A percentile compares a stretch with the other conserved stretches of the same genome.
Evolutionary conservation across 2,113 vertebrate genomes (phyloP).

Genomic region (Balaenoptera acutorostrata): DNA sequence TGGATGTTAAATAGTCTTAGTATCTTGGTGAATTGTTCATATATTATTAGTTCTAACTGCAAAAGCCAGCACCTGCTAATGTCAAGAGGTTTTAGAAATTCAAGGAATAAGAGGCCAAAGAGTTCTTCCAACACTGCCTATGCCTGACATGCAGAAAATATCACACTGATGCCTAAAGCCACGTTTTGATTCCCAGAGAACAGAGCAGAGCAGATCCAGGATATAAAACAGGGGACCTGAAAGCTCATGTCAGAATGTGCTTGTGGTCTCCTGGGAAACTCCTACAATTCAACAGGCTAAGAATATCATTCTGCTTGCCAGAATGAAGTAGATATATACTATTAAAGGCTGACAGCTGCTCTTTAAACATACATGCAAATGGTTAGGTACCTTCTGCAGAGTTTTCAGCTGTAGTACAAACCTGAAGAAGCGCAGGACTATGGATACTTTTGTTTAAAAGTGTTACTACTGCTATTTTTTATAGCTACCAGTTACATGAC

Average conservation of each 20-base stretch:
- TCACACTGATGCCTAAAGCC: slow-evolving; percentile 24
- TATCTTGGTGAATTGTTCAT: background rate
- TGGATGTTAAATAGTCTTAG: background rate
- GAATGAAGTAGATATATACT: background rate
- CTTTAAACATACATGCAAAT: slow-evolving; percentile 50
- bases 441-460: background rate
- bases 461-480: background rate
- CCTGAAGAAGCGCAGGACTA: background rate
- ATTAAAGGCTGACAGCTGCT: slow-evolving; percentile 26
- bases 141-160: slow-evolving; percentile 30
- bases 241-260: slow-evolving; percentile 26
- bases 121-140: background rate
- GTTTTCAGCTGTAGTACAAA: background rate
- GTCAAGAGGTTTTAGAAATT: slow-evolving; percentile 31
- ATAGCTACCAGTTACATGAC: background rate
- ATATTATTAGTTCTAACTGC: background rate
- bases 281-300: slow-evolving; percentile 34
- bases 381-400: background rate
- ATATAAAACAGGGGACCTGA: slow-evolving; percentile 24
- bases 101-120: slow-evolving; percentile 23
- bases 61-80: background rate
- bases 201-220: slow-evolving; percentile 13
- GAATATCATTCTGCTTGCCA: slow-evolving; percentile 32
- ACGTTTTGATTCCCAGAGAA: slow-evolving; percentile 51
- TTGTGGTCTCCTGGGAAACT: slow-evolving; percentile 44